These are phyloP conservation scores for Pangasius djambal DNA, from an alignment of 2,797 vertebrate species.

Conservation along the genomic window DNA sequence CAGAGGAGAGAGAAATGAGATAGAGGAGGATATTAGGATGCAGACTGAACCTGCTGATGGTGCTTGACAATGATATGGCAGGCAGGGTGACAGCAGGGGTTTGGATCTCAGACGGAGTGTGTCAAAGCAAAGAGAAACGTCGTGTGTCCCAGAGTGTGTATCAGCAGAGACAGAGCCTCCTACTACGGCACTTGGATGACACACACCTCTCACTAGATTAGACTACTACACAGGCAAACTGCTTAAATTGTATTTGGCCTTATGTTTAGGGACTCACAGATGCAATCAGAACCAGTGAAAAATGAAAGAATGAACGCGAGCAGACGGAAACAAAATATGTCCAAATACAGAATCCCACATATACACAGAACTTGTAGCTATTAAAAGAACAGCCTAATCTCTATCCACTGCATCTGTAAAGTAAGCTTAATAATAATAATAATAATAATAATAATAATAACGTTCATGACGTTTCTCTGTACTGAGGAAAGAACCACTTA, in stretches of 20 bases:
- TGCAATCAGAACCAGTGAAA: conserved; percentile 4
- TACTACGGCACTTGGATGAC: conserved; percentile 53
- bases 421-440: neutral
- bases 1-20: neutral
- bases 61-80: conserved; percentile 61
- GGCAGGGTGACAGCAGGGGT: conserved; percentile 59
- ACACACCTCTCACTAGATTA: conserved; percentile 64
- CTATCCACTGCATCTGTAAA: neutral
- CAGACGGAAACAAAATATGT: neutral
- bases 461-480: neutral
- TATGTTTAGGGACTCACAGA: conserved; percentile 16
- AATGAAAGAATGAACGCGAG: neutral
- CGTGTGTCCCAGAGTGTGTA: conserved; percentile 38
- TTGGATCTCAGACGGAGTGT: conserved; percentile 56
- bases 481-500: neutral
- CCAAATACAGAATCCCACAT: neutral
- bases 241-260: conserved; percentile 17
- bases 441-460: neutral
- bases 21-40: conserved; percentile 50
- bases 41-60: conserved; percentile 49
- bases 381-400: neutral
- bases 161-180: conserved; percentile 24
- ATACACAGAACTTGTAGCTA: neutral
- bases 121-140: conserved; percentile 49
- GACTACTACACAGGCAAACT: conserved; percentile 34